A percentile compares a stretch with the other conserved stretches of the same genome.
phyloP scores from a whole-genome alignment of 2,888 invertebrate genomes.

The Hyalella azteca region DNA sequence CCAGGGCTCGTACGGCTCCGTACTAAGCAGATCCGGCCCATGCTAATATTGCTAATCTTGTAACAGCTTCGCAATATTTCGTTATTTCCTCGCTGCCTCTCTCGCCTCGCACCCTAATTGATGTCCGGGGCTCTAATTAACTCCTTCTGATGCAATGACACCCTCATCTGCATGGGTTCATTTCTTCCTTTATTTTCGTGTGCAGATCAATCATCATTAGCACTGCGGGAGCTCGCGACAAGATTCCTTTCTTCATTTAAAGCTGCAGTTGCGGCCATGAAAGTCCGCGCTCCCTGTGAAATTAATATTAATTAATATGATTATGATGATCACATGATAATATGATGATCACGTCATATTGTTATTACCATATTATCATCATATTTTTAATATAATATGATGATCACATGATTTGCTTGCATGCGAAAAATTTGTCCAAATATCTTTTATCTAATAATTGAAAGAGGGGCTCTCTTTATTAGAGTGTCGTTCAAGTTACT shows the following conservation, averaged over 20 bases:
- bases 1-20: neutral
- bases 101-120: slow-evolving; percentile 13
- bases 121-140: slow-evolving; percentile 28
- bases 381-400: too few species aligned
- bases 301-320: too few species aligned
- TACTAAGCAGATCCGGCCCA: neutral
- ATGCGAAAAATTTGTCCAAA: too few species aligned
- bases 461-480: too few species aligned
- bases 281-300: too few species aligned
- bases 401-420: too few species aligned
- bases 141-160: slow-evolving; percentile 34
- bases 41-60: slow-evolving; percentile 35
- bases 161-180: slow-evolving; percentile 28
- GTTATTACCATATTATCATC: too few species aligned
- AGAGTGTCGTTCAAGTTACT: too few species aligned
- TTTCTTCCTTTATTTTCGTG: slow-evolving; percentile 35
- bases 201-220: slow-evolving; percentile 33
- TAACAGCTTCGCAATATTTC: slow-evolving; percentile 29
- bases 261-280: neutral
- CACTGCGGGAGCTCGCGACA: neutral
- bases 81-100: slow-evolving; percentile 10
- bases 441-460: too few species aligned
- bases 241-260: slow-evolving; percentile 17
- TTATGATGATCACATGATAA: too few species aligned
- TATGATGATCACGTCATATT: too few species aligned